phyloP scores from a whole-genome alignment of 2,888 invertebrate species.

The Pheosia gnoma region DNA sequence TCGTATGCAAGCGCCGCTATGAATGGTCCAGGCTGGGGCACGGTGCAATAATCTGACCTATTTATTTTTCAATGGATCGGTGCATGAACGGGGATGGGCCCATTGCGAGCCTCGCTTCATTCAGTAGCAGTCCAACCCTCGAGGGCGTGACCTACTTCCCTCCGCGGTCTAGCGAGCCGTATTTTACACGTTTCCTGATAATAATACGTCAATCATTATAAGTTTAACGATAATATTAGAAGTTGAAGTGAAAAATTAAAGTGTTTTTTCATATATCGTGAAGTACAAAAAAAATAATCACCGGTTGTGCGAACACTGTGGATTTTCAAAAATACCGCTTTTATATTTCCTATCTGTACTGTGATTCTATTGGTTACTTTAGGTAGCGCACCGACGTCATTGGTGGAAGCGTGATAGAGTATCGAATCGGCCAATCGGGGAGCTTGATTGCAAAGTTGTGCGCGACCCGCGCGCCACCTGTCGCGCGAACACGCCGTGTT shows the following conservation, averaged over 20 bases:
- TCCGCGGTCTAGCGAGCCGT: conserved; percentile 10
- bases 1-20: conserved; percentile 60
- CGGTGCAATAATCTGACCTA: conserved; percentile 82
- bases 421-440: conserved; percentile 54
- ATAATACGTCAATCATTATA: conserved; percentile 14
- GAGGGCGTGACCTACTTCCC: conserved; percentile 73
- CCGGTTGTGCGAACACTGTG: conserved; percentile 30
- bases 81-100: conserved; percentile 78
- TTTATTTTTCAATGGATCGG: conserved; percentile 81
- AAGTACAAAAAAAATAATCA: conserved; percentile 32
- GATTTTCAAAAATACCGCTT: conserved; percentile 63
- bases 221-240: conserved; percentile 11
- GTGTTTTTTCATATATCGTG: conserved; percentile 15
- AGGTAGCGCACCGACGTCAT: conserved; percentile 46
- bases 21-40: conserved; percentile 75
- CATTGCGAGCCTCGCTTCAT: conserved; percentile 73
- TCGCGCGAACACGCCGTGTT: conserved; percentile 69
- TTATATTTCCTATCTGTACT: conserved; percentile 38
- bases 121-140: conserved; percentile 76
- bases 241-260: conserved; percentile 11
- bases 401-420: conserved; percentile 52
- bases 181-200: conserved; percentile 13
- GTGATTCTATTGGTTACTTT: conserved; percentile 56
- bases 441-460: conserved; percentile 44
- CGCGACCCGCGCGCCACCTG: conserved; percentile 78